Evolutionary conservation across 2,113 vertebrate species (phyloP).

Genomic region (Uria lomvia): DNA sequence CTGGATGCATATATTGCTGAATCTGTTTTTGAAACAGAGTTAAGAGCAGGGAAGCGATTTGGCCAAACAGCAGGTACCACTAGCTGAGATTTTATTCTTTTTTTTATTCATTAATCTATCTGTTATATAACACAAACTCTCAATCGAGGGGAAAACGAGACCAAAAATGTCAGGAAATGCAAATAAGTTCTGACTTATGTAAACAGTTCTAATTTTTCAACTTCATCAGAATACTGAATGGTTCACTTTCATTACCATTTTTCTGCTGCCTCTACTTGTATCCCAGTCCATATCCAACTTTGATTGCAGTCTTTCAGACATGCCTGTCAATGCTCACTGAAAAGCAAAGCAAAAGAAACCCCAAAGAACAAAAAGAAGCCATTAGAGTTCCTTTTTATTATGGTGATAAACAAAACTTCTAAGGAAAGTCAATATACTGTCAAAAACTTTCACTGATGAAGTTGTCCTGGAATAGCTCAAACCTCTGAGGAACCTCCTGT

Average conservation of each 20-base stretch:
- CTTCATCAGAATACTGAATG: background rate
- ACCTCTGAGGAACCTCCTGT: background rate
- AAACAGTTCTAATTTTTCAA: constrained; percentile 11
- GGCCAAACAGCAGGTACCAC: background rate
- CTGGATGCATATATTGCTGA: background rate
- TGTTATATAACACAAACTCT: background rate
- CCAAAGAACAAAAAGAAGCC: background rate
- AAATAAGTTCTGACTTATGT: background rate
- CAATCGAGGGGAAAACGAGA: background rate
- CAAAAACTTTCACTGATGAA: background rate
- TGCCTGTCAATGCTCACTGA: background rate
- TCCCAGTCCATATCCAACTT: background rate
- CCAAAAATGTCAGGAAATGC: constrained; percentile 27
- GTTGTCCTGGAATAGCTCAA: background rate
- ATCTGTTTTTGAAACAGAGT: background rate
- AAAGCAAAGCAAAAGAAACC: background rate
- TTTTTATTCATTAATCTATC: background rate
- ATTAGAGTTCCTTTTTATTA: background rate
- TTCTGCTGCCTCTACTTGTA: background rate
- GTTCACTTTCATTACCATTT: background rate
- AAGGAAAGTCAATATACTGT: background rate
- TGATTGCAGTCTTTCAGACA: background rate
- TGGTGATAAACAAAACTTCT: background rate
- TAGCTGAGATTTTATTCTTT: background rate
- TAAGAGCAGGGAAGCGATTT: background rate